Evolutionary conservation across 2,797 vertebrate genomes (phyloP).

Genomic region (Erpetoichthys calabaricus): DNA sequence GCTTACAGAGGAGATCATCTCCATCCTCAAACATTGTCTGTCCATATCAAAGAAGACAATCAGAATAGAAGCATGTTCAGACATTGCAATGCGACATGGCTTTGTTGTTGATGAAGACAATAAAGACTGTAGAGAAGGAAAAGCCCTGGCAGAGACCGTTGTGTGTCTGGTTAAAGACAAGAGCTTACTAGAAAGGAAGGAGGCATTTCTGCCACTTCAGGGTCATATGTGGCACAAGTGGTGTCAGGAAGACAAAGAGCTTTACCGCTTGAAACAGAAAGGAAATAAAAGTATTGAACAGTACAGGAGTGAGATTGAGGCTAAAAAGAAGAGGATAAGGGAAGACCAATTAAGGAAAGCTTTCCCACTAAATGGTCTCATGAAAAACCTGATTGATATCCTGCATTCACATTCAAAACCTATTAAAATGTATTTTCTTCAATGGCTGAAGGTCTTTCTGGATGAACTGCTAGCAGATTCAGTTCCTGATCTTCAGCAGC

Average conservation of each 20-base stretch:
- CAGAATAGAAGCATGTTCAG: not conserved
- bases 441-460: conserved; percentile 10
- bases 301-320: not conserved
- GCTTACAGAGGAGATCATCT: conserved; percentile 9
- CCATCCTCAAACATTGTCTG: conserved; percentile 7
- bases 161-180: conserved; percentile 5
- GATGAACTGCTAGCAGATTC: conserved; percentile 6
- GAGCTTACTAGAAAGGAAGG: not conserved
- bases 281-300: conserved; percentile 4
- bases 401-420: conserved; percentile 6
- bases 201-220: conserved; percentile 11
- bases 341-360: not conserved
- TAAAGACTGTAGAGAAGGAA: conserved; percentile 2
- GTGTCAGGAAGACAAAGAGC: conserved; percentile 11
- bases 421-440: conserved; percentile 8
- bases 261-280: conserved; percentile 3
- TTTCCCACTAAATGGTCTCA: conserved; percentile 4
- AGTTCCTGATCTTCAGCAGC: conserved; percentile 3
- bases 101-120: conserved; percentile 12
- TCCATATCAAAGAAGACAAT: not conserved
- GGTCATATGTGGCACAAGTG: conserved; percentile 12
- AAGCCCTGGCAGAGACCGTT: conserved; percentile 2
- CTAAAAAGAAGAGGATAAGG: not conserved
- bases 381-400: conserved; percentile 8
- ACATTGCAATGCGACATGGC: not conserved